Percentiles rank a stretch among this genome's conserved stretches.
These are phyloP conservation scores for Abrostola triplasia DNA, from an alignment of 2,888 invertebrate genomes.

Conservation along the genomic window DNA sequence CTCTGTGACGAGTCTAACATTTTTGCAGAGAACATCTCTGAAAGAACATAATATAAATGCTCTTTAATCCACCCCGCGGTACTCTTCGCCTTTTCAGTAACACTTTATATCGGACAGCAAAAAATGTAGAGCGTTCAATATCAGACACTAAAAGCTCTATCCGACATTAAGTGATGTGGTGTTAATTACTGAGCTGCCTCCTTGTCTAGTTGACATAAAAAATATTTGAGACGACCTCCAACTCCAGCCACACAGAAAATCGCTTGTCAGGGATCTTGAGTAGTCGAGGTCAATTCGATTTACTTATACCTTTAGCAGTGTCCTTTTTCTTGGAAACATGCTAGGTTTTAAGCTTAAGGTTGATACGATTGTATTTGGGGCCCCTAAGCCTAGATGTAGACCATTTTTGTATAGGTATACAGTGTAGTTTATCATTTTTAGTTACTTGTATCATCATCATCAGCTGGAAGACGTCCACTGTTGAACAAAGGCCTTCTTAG, in stretches of 20 bases:
- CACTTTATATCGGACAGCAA: constrained; percentile 23
- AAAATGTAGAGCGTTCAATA: constrained; percentile 33
- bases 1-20: too few species aligned
- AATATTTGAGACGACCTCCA: constrained; percentile 29
- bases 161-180: constrained; percentile 46
- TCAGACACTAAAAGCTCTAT: constrained; percentile 23
- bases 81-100: constrained; percentile 5
- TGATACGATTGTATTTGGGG: too few species aligned
- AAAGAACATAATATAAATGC: background rate
- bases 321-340: constrained; percentile 14
- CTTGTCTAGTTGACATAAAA: constrained; percentile 26
- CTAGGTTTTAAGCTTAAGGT: constrained; percentile 13
- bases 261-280: constrained; percentile 27
- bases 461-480: too few species aligned
- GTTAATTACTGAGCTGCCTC: constrained; percentile 43
- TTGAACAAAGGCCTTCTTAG: too few species aligned
- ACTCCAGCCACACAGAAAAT: constrained; percentile 28
- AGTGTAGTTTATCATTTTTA: too few species aligned
- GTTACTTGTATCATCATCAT: too few species aligned
- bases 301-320: constrained; percentile 24
- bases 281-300: constrained; percentile 29
- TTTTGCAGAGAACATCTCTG: background rate
- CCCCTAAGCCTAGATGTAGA: too few species aligned
- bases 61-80: constrained; percentile 7
- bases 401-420: too few species aligned